phyloP scores from a whole-genome alignment of 2,113 vertebrate genomes.

The Tapirus terrestris region DNA sequence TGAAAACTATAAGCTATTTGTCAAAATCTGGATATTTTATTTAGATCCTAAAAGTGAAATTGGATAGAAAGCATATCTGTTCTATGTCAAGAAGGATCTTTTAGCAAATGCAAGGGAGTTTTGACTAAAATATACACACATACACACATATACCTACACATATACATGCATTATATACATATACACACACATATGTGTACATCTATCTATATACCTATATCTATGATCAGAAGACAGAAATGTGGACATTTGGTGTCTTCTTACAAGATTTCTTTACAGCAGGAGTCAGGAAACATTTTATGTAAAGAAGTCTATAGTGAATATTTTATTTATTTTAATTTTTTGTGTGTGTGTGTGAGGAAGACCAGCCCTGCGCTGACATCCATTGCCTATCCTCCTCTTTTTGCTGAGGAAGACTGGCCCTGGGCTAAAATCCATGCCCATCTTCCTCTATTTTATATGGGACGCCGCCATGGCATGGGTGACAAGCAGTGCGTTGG shows the following conservation, averaged over 20 bases:
- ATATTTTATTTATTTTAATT: neutral
- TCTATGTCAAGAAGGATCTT: neutral
- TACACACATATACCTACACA: neutral
- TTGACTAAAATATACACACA: neutral
- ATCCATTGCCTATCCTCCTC: too few relatives aligned
- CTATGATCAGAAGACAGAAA: neutral
- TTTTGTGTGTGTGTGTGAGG: too few relatives aligned
- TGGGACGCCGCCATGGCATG: too few relatives aligned
- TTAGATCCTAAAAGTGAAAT: constrained; percentile 23
- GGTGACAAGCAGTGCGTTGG: too few relatives aligned
- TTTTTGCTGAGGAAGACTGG: too few relatives aligned
- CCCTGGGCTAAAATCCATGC: too few relatives aligned
- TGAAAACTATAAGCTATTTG: constrained; percentile 31
- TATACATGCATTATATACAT: neutral
- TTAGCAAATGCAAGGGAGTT: constrained; percentile 28
- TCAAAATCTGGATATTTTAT: constrained; percentile 29
- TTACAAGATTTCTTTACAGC: neutral
- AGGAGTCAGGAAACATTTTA: constrained; percentile 10
- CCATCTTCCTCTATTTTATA: too few relatives aligned
- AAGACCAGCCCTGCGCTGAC: too few relatives aligned
- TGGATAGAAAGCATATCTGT: neutral
- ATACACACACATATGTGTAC: neutral
- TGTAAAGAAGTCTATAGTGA: neutral
- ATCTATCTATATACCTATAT: neutral
- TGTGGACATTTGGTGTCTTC: neutral